Evolutionary conservation across 2,888 invertebrate species (phyloP), one percentile per base, ranked within the genome.

Genomic region (Brachyopa scutellaris): DNA sequence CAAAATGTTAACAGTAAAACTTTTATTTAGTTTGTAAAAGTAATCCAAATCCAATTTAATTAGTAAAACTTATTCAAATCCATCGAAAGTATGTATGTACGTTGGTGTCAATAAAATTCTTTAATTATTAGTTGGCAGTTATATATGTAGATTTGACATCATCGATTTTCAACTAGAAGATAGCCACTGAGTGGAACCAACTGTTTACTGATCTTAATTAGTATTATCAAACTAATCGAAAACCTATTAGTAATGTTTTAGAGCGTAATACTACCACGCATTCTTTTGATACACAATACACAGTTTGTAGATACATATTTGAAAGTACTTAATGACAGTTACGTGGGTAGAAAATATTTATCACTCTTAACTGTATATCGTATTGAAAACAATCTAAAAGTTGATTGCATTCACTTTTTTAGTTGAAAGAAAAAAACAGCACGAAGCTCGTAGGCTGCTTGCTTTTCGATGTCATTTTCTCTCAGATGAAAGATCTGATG

Each of bases 141-240:
- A 17, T 31, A 9, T 31, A n/a, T 31, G 9, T n/a, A n/a, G n/a
- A 11, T 19, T 42, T 19, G 42, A 42, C 9, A 19, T 23, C 23
- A 21, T 40, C 23, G 23, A 23, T 1, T 11, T 8, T 15, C 47
- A 5, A 13, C 23, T 19, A 17, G 6, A 17, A 9, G n/a, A 7
- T n/a, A 21, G 21, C 11, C 45, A 21, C 45, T n/a, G 21, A 1
- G n/a, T 13, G 38, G 23, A 38, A 47, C 21, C 31, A 49, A 5
- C 3, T 47, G 49, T 62, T 62, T 36, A 21, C 36, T 15, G 49
- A 2, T 38, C 13, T 26, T 49, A 49, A 64, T 64, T 64, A 64
- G 38, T 49, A 64, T 15, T 15, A 11, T 8, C 11, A 26, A 64
- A n/a, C 26, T 51, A 38, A 57, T 57, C 40, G 29, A 29, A 26